Percentiles rank a stretch among this genome's conserved stretches.
Evolutionary conservation across 2,797 vertebrate genomes (phyloP).

Genomic region (Darevskia mixta): DNA sequence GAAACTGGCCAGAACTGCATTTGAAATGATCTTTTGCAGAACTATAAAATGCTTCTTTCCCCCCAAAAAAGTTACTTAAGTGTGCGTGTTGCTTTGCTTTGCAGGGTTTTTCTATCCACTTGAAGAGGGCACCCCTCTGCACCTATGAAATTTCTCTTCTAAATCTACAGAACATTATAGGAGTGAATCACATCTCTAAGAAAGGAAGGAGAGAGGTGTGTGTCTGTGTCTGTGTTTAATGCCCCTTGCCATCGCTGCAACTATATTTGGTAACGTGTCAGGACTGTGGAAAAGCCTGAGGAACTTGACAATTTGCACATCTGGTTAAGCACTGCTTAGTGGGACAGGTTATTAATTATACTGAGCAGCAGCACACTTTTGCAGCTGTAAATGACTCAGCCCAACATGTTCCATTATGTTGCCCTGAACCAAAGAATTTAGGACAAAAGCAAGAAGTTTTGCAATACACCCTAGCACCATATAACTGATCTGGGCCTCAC

Average conservation of each 20-base stretch:
- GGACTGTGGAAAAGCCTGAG: slow-evolving; percentile 31
- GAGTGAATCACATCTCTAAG: slow-evolving; percentile 6
- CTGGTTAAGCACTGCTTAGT: slow-evolving; percentile 58
- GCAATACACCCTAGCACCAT: not conserved
- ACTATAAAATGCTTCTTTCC: not conserved
- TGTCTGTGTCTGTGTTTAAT: not conserved
- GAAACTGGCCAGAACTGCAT: not conserved
- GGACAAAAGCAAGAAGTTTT: not conserved
- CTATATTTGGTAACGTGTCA: slow-evolving; percentile 22
- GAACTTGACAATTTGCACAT: slow-evolving; percentile 57
- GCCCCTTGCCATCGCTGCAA: not conserved
- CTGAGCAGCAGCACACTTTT: slow-evolving; percentile 54
- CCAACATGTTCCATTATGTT: slow-evolving; percentile 10
- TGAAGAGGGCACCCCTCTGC: not conserved
- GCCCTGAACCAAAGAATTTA: not conserved
- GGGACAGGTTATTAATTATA: slow-evolving; percentile 65
- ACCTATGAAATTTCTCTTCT: not conserved
- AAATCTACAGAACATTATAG: slow-evolving; percentile 11
- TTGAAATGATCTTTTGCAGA: not conserved
- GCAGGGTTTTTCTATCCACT: not conserved
- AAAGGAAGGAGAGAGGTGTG: not conserved
- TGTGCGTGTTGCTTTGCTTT: not conserved
- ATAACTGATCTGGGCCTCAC: not conserved
- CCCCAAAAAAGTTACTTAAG: not conserved
- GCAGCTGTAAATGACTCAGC: slow-evolving; percentile 16